A percentile compares a stretch with the other conserved stretches of the same genome.
phyloP scores from a whole-genome alignment of 2,113 vertebrate genomes.

The Herpailurus yagouaroundi region DNA sequence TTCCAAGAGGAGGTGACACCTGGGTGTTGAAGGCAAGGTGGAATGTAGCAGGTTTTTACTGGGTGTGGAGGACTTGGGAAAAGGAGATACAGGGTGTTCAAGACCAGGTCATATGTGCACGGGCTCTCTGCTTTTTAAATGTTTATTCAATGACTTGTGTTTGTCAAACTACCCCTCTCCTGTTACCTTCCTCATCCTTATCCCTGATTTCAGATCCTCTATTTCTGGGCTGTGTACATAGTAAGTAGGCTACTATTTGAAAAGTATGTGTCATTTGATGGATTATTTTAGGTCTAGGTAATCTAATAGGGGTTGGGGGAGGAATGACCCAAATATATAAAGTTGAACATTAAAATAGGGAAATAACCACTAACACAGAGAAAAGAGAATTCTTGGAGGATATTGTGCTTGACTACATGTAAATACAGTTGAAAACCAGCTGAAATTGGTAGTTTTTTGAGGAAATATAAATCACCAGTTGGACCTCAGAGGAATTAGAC shows the following conservation, averaged over 20 bases:
- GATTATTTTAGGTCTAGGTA: neutral
- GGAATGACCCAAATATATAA: neutral
- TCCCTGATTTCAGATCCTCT: neutral
- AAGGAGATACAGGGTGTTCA: neutral
- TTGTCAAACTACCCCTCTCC: neutral
- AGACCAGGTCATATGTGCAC: neutral
- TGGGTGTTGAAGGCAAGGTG: neutral
- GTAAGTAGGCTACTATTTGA: neutral
- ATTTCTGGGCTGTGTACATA: neutral
- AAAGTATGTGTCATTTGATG: neutral
- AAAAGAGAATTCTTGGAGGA: neutral
- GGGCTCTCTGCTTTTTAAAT: neutral
- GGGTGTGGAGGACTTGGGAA: neutral
- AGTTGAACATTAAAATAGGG: neutral
- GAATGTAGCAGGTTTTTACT: too few species aligned
- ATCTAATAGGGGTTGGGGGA: neutral
- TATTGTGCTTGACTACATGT: neutral
- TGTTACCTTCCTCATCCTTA: neutral
- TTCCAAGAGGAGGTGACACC: neutral
- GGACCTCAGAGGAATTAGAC: neutral
- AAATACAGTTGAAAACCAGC: neutral
- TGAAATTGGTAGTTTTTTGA: neutral
- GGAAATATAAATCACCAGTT: slow-evolving; percentile 20
- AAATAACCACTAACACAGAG: neutral
- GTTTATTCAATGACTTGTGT: neutral